These are phyloP conservation scores for Aplidium turbinatum DNA, from an alignment of 23 tunicate species.

Conservation along the genomic window DNA sequence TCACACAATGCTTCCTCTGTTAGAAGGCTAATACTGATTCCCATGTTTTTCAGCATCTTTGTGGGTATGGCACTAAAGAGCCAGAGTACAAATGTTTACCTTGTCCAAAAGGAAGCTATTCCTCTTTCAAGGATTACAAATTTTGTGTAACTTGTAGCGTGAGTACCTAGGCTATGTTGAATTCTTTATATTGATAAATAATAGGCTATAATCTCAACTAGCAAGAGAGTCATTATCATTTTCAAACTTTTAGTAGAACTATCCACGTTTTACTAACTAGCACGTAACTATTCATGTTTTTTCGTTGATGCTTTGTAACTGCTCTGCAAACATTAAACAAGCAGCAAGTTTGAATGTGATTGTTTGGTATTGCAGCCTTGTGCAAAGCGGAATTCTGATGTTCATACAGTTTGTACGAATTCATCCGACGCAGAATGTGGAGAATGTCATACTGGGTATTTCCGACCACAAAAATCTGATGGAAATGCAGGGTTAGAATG, in stretches of 20 bases:
- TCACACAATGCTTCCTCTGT: too few relatives aligned
- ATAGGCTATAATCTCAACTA: too few relatives aligned
- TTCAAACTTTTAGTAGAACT: too few relatives aligned
- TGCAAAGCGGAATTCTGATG: slow-evolving; percentile 24
- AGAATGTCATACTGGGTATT: slow-evolving; percentile 33
- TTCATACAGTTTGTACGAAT: slow-evolving; percentile 23
- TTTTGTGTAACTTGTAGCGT: slow-evolving; percentile 38
- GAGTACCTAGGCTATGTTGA: slow-evolving; percentile 4
- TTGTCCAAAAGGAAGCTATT: slow-evolving; percentile 28
- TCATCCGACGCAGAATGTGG: slow-evolving; percentile 46
- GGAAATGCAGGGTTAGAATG: slow-evolving; percentile 44
- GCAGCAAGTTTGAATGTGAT: neutral
- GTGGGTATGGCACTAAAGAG: slow-evolving; percentile 43
- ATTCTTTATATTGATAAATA: neutral
- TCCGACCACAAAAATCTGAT: slow-evolving; percentile 42
- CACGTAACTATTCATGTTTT: too few relatives aligned
- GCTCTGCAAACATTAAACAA: too few relatives aligned
- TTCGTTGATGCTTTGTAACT: too few relatives aligned
- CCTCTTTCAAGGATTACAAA: slow-evolving; percentile 13
- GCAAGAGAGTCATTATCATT: too few relatives aligned
- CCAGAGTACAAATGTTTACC: slow-evolving; percentile 22
- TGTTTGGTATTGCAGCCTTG: slow-evolving; percentile 43
- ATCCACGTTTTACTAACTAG: too few relatives aligned
- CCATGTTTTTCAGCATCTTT: slow-evolving; percentile 20
- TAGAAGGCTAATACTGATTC: neutral